Base-by-base conservation (phyloP, 2,113 vertebrate genomes). In the Lophotis ruficrista region DNA sequence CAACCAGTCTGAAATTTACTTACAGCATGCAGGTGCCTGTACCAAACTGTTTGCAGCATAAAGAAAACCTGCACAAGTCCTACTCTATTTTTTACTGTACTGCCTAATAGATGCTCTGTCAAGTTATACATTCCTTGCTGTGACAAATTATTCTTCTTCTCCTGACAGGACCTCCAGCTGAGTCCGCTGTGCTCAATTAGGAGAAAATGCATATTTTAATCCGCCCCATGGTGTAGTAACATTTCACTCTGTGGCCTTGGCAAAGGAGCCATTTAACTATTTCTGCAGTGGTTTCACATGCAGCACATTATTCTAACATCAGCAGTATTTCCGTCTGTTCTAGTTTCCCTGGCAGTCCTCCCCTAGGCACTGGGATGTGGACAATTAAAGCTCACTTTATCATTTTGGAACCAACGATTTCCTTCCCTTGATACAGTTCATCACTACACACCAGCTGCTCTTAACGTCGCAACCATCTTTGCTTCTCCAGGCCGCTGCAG, bases 191-290 rank as follows among this genome's bases (percentile, higher is more conserved):
- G 98, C 97, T 98, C 98, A 98, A 98, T 98, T 98, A 98, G 97
- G 97, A 97, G 97, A 96, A 98, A 98, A 98, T 92, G 97, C 98
- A 97, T 98, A 98, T 98, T 98, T 98, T 98, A 98, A 98, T 98
- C 98, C 94, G 75, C 98, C 98, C 98, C 50, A 94, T 96, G 97
- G 98, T 96, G 98, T 96, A 97, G 97, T 97, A 97, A 97, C 97
- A 98, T 98, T 98, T 98, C 93, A 89, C 94, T 97, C 94, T 69
- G 97, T 97, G 97, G 98, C 97, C 97, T 98, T 98, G 98, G 98
- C 98, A 98, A 97, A 98, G 97, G 23, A 93, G 48, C 71, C 94
- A 77, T 95, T 98, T 98, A 98, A 98, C 97, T 79, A 20, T 98
- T 98, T 98, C 97, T 97, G 94, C 80, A 87, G 94, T 66, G 89